Percentiles rank a stretch among this genome's conserved stretches.
Evolutionary conservation across 2,888 invertebrate genomes (phyloP).

Genomic region (Polydrusus cervinus): DNA sequence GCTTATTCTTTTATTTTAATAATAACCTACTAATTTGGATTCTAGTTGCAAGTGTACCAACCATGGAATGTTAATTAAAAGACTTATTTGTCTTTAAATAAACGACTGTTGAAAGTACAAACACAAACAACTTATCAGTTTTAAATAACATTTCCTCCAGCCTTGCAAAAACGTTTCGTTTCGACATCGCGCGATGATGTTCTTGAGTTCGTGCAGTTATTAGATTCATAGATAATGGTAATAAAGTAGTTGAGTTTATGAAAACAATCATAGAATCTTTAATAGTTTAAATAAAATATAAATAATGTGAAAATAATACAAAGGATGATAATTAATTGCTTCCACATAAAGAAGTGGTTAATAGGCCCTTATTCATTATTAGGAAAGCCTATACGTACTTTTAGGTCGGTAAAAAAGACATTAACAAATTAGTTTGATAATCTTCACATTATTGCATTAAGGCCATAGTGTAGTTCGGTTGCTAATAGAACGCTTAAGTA

Average conservation of each 20-base stretch:
- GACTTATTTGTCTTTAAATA: slow-evolving; percentile 6
- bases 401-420: too few relatives aligned
- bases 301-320: slow-evolving; percentile 3
- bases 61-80: slow-evolving; percentile 26
- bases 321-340: neutral
- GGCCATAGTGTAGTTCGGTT: too few relatives aligned
- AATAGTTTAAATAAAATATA: neutral
- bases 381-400: too few relatives aligned
- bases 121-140: slow-evolving; percentile 42
- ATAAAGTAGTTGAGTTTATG: slow-evolving; percentile 8
- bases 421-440: too few relatives aligned
- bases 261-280: slow-evolving; percentile 3
- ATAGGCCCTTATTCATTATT: too few relatives aligned
- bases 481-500: too few relatives aligned
- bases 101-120: slow-evolving; percentile 33
- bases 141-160: slow-evolving; percentile 40
- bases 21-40: neutral
- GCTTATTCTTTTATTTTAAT: too few relatives aligned
- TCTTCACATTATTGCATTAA: too few relatives aligned
- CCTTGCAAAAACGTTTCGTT: slow-evolving; percentile 32
- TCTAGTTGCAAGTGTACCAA: slow-evolving; percentile 8
- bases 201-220: slow-evolving; percentile 19
- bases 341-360: too few relatives aligned
- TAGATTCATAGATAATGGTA: slow-evolving; percentile 13
- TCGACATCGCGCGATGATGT: slow-evolving; percentile 35